A percentile compares a stretch with the other conserved stretches of the same genome.
Evolutionary conservation across 2,797 vertebrate species (phyloP).

Genomic region (Morelia viridis): DNA sequence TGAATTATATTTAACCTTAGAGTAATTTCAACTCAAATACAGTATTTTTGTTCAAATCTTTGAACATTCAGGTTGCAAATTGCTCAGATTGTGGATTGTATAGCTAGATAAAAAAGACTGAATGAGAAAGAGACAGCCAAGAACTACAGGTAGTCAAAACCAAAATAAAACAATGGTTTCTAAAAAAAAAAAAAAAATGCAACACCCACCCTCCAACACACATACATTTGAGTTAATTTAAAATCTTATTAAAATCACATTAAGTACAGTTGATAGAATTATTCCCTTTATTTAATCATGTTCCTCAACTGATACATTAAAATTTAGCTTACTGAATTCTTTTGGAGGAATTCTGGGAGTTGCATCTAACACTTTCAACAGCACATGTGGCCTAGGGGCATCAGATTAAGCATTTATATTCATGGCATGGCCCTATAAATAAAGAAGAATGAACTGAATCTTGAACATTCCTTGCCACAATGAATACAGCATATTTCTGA

Average conservation of each 20-base stretch:
- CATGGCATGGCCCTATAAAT: not conserved
- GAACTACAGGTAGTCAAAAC: not conserved
- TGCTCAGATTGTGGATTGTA: not conserved
- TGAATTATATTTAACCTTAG: constrained; percentile 3
- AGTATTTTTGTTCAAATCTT: not conserved
- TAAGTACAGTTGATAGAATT: not conserved
- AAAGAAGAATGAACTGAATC: not conserved
- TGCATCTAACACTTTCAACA: not conserved
- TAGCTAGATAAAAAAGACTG: not conserved
- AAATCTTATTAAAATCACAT: not conserved
- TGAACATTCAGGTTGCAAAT: not conserved
- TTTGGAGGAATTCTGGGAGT: not conserved
- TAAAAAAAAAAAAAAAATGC: not conserved
- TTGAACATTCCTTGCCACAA: not conserved
- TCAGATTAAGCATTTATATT: not conserved
- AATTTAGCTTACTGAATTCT: not conserved
- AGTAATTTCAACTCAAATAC: not conserved
- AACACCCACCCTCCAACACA: not conserved
- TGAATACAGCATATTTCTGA: not conserved
- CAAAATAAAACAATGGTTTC: not conserved
- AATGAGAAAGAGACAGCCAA: not conserved
- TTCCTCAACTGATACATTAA: not conserved
- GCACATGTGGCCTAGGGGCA: not conserved
- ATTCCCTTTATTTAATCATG: not conserved
- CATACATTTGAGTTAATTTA: not conserved